Conservation (phyloP, 2,888 invertebrate genomes). For the Baccha elongata region DNA sequence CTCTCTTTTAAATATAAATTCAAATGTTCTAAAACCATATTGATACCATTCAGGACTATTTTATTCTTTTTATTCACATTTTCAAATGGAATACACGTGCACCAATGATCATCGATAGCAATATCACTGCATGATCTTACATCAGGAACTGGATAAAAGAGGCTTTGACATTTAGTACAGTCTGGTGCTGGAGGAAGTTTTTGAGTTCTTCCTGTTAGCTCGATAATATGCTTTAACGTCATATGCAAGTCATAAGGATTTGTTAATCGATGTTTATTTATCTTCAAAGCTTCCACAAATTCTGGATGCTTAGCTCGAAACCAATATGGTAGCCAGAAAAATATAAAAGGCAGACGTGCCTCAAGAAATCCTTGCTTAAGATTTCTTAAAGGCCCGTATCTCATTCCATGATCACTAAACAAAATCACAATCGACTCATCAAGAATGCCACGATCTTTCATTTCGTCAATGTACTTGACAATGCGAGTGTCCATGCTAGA, state of each 20-base stretch:
- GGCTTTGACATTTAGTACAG: slow-evolving; percentile 86
- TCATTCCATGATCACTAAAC: slow-evolving; percentile 90
- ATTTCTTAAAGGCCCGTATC: slow-evolving; percentile 87
- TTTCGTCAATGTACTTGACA: slow-evolving; percentile 84
- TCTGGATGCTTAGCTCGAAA: slow-evolving; percentile 84
- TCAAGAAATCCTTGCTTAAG: slow-evolving; percentile 89
- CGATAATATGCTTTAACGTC: slow-evolving; percentile 86
- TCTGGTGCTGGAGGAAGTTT: slow-evolving; percentile 81
- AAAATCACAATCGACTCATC: slow-evolving; percentile 88
- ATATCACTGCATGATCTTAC: slow-evolving; percentile 87
- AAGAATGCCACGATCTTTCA: slow-evolving; percentile 84
- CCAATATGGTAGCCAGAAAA: slow-evolving; percentile 86
- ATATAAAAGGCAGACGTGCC: slow-evolving; percentile 89
- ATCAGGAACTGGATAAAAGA: slow-evolving; percentile 85
- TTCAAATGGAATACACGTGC: slow-evolving; percentile 86
- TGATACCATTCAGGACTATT: neutral
- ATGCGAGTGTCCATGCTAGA: slow-evolving; percentile 86
- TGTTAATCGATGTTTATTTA: slow-evolving; percentile 86
- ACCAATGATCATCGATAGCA: slow-evolving; percentile 88
- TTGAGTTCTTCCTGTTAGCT: slow-evolving; percentile 82
- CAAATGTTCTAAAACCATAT: neutral
- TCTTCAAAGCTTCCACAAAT: slow-evolving; percentile 83
- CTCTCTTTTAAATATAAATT: slow-evolving; percentile 22
- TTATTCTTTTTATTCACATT: slow-evolving; percentile 27
- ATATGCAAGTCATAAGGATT: slow-evolving; percentile 89